Conservation (phyloP, 35 echinoderm and acorn worm genomes). For the Nesometra sesokonis region DNA sequence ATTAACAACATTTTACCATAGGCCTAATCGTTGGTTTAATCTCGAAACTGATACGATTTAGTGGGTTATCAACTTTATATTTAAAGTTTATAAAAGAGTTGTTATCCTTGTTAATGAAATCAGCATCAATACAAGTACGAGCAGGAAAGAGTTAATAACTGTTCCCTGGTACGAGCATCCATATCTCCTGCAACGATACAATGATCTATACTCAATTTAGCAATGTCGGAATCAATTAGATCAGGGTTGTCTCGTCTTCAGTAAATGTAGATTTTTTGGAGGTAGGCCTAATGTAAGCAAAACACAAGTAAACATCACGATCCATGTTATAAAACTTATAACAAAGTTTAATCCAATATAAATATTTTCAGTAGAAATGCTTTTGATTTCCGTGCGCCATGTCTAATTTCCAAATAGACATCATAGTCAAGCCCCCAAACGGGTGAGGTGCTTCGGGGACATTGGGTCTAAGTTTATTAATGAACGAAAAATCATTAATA, state of each 20-base stretch:
- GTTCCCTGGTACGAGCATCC: too few relatives aligned
- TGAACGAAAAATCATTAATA: background rate
- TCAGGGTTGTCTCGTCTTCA: background rate
- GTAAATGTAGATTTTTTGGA: background rate
- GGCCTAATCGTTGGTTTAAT: too few relatives aligned
- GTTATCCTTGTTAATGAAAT: background rate
- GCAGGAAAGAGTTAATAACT: too few relatives aligned
- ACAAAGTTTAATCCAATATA: too few relatives aligned
- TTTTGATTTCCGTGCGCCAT: background rate
- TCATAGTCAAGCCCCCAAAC: background rate
- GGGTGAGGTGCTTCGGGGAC: background rate
- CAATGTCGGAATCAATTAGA: background rate
- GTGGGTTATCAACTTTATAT: background rate
- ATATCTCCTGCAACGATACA: background rate
- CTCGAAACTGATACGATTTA: too few relatives aligned
- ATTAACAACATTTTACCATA: too few relatives aligned
- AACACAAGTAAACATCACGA: background rate
- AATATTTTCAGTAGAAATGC: too few relatives aligned
- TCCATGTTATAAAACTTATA: background rate
- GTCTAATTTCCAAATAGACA: background rate
- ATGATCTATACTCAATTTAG: background rate
- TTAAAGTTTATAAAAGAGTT: background rate
- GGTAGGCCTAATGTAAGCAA: background rate
- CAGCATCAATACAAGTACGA: background rate
- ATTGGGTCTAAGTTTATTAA: background rate